These are phyloP conservation scores for Rhynchomys soricoides DNA, from an alignment of 2,113 vertebrate species.

Conservation along the genomic window DNA sequence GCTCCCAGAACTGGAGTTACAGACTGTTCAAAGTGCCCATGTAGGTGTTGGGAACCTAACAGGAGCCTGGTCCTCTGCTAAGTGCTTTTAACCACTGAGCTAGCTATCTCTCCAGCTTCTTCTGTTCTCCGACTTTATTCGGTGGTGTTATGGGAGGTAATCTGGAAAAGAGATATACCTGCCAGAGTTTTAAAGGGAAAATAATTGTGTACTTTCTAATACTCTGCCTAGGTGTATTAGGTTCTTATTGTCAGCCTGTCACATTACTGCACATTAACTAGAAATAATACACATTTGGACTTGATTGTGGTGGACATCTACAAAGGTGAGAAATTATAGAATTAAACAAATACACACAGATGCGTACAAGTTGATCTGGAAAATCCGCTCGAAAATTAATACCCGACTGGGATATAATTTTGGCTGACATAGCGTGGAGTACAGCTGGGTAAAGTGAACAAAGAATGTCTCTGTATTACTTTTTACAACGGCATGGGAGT, in stretches of 20 bases:
- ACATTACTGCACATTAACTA: not conserved
- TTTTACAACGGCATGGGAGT: not conserved
- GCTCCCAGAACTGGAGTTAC: not conserved
- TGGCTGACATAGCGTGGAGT: not conserved
- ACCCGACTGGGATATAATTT: not conserved
- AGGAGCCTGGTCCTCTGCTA: not conserved
- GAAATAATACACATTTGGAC: conserved; percentile 11
- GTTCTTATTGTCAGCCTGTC: not conserved
- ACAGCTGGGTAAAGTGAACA: not conserved
- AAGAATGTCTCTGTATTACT: conserved; percentile 13
- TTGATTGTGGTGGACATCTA: not conserved
- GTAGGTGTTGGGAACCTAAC: not conserved
- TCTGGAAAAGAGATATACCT: conserved; percentile 14
- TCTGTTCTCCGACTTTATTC: not conserved
- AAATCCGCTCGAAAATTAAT: not conserved
- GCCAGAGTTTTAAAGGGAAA: conserved; percentile 14
- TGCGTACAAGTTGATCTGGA: not conserved
- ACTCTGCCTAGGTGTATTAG: not conserved
- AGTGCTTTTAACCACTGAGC: not conserved
- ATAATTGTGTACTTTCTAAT: conserved; percentile 27
- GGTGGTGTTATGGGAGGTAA: not conserved
- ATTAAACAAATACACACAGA: not conserved
- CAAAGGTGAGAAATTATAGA: not conserved
- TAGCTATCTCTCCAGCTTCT: not conserved
- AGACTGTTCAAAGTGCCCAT: not conserved